Evolutionary conservation across 1,140 invertebrate species (phyloP).

Genomic region (Drosophila ogumai): DNA sequence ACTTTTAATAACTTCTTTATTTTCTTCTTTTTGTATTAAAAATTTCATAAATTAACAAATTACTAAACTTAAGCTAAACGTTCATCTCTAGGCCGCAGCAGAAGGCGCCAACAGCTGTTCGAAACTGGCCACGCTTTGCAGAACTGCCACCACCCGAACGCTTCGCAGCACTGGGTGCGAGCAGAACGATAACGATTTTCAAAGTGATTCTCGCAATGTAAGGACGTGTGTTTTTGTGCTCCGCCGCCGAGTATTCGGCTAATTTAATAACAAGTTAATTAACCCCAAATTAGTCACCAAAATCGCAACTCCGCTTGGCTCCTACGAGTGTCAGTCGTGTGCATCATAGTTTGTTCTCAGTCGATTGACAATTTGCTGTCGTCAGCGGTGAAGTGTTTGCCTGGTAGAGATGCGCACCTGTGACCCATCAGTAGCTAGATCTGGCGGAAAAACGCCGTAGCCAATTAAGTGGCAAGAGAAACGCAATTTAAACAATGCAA

Average conservation of each 20-base stretch:
- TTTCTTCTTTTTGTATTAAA: neutral
- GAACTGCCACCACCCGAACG: neutral
- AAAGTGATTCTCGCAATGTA: constrained; percentile 49
- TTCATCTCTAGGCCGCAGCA: neutral
- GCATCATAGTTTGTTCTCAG: neutral
- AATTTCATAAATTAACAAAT: neutral
- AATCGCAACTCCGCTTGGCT: neutral
- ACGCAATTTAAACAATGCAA: constrained; percentile 26
- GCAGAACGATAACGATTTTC: constrained; percentile 22
- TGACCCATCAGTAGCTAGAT: constrained; percentile 9
- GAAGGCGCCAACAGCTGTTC: constrained; percentile 34
- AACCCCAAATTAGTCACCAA: neutral
- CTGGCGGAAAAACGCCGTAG: constrained; percentile 4
- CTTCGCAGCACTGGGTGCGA: constrained; percentile 22
- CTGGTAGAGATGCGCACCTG: constrained; percentile 48
- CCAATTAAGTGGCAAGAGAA: constrained; percentile 23
- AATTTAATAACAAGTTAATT: constrained; percentile 36
- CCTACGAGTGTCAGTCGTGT: neutral
- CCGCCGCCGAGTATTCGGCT: neutral
- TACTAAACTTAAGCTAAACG: neutral
- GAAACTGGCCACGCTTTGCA: neutral
- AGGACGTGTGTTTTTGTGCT: constrained; percentile 42
- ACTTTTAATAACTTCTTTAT: neutral
- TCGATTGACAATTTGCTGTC: constrained; percentile 46
- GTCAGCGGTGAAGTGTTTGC: constrained; percentile 56